These are phyloP conservation scores for Synergus umbraculus DNA, from an alignment of 2,888 invertebrate species.

Conservation along the genomic window DNA sequence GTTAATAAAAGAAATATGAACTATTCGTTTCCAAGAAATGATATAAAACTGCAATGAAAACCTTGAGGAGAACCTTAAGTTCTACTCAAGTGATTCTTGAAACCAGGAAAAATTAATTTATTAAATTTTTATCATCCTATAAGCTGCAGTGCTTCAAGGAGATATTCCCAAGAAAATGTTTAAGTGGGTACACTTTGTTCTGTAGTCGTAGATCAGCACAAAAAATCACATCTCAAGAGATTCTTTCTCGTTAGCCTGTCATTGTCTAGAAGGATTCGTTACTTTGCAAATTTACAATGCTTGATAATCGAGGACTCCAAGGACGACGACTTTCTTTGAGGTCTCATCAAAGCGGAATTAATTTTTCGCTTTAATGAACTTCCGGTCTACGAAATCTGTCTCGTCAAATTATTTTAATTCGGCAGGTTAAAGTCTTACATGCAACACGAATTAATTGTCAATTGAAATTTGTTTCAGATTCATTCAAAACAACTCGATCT, in stretches of 20 bases:
- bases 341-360: conserved; percentile 61
- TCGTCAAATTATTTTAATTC: not conserved
- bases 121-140: conserved; percentile 17
- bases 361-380: conserved; percentile 63
- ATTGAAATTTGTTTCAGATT: conserved; percentile 35
- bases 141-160: not conserved
- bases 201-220: conserved; percentile 19
- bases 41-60: conserved; percentile 9
- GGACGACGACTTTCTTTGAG: conserved; percentile 55
- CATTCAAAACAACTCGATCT: conserved; percentile 51
- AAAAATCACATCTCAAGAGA: conserved; percentile 36
- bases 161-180: conserved; percentile 8
- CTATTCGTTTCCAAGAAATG: not conserved
- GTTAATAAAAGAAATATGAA: not conserved
- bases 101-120: conserved; percentile 22
- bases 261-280: conserved; percentile 34
- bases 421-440: not conserved
- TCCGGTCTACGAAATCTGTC: conserved; percentile 47
- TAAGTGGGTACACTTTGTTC: conserved; percentile 31
- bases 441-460: not conserved
- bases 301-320: conserved; percentile 24
- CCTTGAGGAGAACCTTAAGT: not conserved
- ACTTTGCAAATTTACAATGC: conserved; percentile 25
- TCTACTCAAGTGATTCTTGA: conserved; percentile 34
- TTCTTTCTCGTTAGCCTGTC: conserved; percentile 33